Evolutionary conservation across 2,888 invertebrate genomes (phyloP).

Genomic region (Drosophila parthenogenetica): DNA sequence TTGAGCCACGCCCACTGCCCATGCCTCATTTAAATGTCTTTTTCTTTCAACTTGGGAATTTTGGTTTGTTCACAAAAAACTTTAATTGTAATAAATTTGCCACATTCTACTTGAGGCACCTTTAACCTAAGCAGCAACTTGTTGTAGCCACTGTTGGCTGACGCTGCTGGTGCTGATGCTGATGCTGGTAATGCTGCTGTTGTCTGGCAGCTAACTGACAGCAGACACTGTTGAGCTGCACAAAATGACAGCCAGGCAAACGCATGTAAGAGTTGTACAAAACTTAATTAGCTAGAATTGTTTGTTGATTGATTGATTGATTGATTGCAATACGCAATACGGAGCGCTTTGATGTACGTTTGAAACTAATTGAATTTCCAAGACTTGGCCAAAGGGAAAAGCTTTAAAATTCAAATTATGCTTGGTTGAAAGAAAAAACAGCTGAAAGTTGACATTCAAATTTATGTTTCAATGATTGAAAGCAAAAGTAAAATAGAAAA

Average conservation of each 20-base stretch:
- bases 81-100: constrained; percentile 78
- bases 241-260: neutral
- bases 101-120: constrained; percentile 42
- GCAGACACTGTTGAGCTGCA: constrained; percentile 17
- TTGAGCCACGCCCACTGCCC: constrained; percentile 18
- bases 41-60: constrained; percentile 28
- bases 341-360: neutral
- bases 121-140: constrained; percentile 38
- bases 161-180: too few species aligned
- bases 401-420: too few species aligned
- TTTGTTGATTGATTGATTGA: constrained; percentile 10
- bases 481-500: too few species aligned
- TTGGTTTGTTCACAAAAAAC: constrained; percentile 45
- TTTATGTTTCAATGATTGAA: neutral
- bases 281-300: constrained; percentile 2
- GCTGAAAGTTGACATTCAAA: too few species aligned
- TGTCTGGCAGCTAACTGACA: constrained; percentile 22
- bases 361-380: neutral
- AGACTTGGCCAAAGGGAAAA: neutral
- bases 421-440: too few species aligned
- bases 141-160: constrained; percentile 25
- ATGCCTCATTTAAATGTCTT: constrained; percentile 69
- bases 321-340: constrained; percentile 1
- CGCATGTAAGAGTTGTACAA: neutral
- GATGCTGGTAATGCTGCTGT: too few species aligned